Percentiles rank a stretch among this genome's conserved stretches.
phyloP scores from a whole-genome alignment of 2,797 vertebrate genomes.

The Heterohyrax brucei region DNA sequence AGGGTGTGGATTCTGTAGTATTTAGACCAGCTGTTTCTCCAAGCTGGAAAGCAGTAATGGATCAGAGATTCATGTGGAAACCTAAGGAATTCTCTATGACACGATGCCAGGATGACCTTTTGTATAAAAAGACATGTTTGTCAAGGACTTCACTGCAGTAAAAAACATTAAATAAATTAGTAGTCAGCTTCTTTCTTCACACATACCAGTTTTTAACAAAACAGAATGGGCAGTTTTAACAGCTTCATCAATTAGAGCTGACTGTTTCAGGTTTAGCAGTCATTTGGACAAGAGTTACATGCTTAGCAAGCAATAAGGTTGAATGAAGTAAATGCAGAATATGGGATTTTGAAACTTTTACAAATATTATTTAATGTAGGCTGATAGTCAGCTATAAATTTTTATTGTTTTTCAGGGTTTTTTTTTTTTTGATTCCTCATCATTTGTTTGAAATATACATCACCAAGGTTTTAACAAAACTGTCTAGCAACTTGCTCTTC shows the following conservation, averaged over 20 bases:
- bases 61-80: conserved; percentile 32
- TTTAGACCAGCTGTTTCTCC: not conserved
- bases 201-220: conserved; percentile 59
- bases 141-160: conserved; percentile 16
- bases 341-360: not conserved
- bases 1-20: not conserved
- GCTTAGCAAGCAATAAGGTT: conserved; percentile 61
- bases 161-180: not conserved
- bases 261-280: conserved; percentile 47
- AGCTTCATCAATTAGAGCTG: conserved; percentile 48
- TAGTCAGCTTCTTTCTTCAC: conserved; percentile 57
- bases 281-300: conserved; percentile 54
- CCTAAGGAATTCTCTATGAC: conserved; percentile 40
- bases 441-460: conserved; percentile 59
- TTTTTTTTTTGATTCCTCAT: conserved; percentile 60
- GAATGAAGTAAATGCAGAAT: conserved; percentile 57
- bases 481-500: conserved; percentile 22
- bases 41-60: not conserved
- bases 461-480: not conserved
- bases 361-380: not conserved
- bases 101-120: not conserved
- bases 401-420: conserved; percentile 54
- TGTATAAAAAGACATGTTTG: conserved; percentile 6
- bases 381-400: conserved; percentile 16
- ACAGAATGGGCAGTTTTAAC: conserved; percentile 32